Evolutionary conservation across 2,113 vertebrate genomes (phyloP), one percentile per base, ranked within the genome.

Genomic region (Cavia aperea): DNA sequence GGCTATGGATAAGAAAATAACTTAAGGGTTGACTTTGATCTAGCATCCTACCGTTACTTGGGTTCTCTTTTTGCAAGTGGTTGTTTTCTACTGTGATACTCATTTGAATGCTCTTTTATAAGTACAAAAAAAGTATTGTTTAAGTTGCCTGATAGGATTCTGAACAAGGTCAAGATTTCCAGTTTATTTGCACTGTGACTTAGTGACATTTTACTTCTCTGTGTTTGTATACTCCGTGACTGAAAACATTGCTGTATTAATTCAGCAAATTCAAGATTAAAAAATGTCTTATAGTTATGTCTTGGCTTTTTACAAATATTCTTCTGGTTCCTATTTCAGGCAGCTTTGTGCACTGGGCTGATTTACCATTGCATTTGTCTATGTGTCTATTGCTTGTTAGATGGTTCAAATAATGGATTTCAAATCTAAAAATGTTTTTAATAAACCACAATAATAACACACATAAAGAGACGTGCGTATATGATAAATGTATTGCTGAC

Each of bases 211-310:
- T 86, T 81, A 58, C 2, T 78, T 82, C 24, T 23, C 23, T 75
- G 26, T 56, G 16, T 66, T 31, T 83, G 54, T 85, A 4, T 31
- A 60, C 70, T 86, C 43, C 39, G 88, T 16, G 26, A 81, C 33
- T 85, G 33, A 86, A 90, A 78, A 60, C n/a, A 56, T 43, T 60
- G 36, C 15, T 81, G 15, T 79, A 65, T 86, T 60, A 84, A 89
- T 51, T 39, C 81, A 87, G 21, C 2, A 95, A 94, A 63, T 7
- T 88, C 63, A 93, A 88, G 56, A 92, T 94, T 66, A 73, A 92
- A 78, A 91, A 58, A 49, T 4, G 65, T 89, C 79, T 88, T 66
- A 79, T 79, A 84, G 31, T 39, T 62, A 72, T 29, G n/a, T 4
- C 16, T 94, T 87, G 24, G 51, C 12, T 72, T 92, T 79, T 91